Evolutionary conservation across 1,140 invertebrate species (phyloP).

Genomic region (Spodoptera litura): DNA sequence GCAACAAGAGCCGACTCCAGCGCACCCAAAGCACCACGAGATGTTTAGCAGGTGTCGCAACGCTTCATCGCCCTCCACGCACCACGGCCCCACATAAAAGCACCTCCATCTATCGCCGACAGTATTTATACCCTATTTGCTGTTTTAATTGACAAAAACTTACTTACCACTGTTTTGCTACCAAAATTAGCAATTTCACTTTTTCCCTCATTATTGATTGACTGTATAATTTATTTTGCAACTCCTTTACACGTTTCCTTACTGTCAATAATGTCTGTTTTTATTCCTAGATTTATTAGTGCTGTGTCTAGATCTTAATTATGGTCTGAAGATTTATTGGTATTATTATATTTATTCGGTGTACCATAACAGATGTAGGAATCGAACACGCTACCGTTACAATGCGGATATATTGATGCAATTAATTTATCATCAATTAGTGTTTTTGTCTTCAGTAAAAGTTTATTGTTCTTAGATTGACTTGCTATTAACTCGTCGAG

Average conservation of each 20-base stretch:
- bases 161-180: constrained; percentile 17
- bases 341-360: constrained; percentile 31
- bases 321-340: constrained; percentile 19
- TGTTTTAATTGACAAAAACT: constrained; percentile 32
- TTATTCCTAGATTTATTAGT: background rate
- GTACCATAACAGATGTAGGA: constrained; percentile 9
- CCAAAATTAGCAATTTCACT: constrained; percentile 2
- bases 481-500: too few relatives aligned
- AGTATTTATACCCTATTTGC: constrained; percentile 35
- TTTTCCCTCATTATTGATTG: constrained; percentile 2
- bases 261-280: constrained; percentile 3
- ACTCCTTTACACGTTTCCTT: background rate
- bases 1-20: background rate
- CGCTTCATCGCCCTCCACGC: constrained; percentile 53
- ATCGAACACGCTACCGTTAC: background rate
- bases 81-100: constrained; percentile 42
- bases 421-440: background rate
- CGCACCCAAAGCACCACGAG: background rate
- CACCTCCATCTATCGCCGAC: constrained; percentile 37
- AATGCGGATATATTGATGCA: constrained; percentile 21
- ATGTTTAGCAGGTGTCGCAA: constrained; percentile 51
- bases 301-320: constrained; percentile 5
- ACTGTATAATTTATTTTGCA: constrained; percentile 9
- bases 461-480: too few relatives aligned
- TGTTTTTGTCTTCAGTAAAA: too few relatives aligned